Base-by-base conservation (phyloP, 2,113 vertebrate species). In the Glaucidium brasilianum region DNA sequence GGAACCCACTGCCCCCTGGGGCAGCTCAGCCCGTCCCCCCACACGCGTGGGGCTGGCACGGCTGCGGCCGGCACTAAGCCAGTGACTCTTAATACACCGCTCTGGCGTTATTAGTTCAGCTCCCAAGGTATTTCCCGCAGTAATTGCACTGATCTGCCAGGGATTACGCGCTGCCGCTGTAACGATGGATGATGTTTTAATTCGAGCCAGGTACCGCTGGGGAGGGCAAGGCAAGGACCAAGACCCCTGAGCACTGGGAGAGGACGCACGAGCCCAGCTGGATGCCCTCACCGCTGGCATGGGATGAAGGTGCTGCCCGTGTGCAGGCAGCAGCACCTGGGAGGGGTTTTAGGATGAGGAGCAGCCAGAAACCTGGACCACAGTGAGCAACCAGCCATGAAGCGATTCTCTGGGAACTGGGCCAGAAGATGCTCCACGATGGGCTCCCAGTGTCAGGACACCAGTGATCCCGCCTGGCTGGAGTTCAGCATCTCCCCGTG, bases 61-160 rank as follows among this genome's bases (percentile, higher is more conserved):
- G 47, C 72, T 18, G 3, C 1, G 47, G 55, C 53, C 69, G 2
- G 53, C 18, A 1, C 75, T 91, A 94, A 96, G 86, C 92, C 92
- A 93, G 67, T 76, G 92, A 30, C 93, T 93, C 50, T 93, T 95
- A 88, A 95, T 86, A 49, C 89, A 93, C 87, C 78, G 19, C 73
- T 12, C 78, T 14, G 74, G 60, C 83, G 72, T 96, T 97, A 96
- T 95, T 94, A 97, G 93, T 26, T 45, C 73, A 14, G 76, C 39
- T 96, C 97, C 96, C 94, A 26, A 76, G 97, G 92, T 55, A 84
- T 85, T 92, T 96, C 93, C 73, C 50, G 60, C 88, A 90, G 94
- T 96, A 97, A 96, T 97, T 97, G 97, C 94, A 37, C 92, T 93
- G 97, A 97, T 94, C 94, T 96, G 91, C 81, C 85, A 77, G 84